Evolutionary conservation across 2,888 invertebrate genomes (phyloP), one percentile per base, ranked within the genome.

Genomic region (Polyploca ridens): DNA sequence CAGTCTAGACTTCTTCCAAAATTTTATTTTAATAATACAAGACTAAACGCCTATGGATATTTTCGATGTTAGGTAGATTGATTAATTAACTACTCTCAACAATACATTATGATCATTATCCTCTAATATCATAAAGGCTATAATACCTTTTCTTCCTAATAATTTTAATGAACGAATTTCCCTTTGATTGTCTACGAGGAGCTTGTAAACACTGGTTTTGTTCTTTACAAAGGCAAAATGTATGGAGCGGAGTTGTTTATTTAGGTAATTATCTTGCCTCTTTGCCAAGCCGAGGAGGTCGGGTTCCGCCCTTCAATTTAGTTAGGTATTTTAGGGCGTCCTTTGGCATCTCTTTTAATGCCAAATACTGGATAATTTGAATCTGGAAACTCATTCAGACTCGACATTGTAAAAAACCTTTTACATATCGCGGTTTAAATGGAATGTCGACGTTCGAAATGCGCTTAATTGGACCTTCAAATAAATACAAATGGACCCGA

Each of bases 221-320:
- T 63, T 59, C 66, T 73, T 68, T 64, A 70, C 71, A 74, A 77
- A 78, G 67, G 68, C 64, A 69, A 72, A 66, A 49, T 64, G 60
- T 46, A 60, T 57, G 46, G 54, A 54, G 33, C 13, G 46, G 54
- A 49, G 33, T 70, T 71, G 67, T 75, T 75, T 75, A 71, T 75
- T 73, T 73, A 67, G 72, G 67, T 73, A 75, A 75, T 75, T 75
- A 75, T 73, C 58, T 58, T 19, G 33, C 41, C 46, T 62, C 62
- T 57, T 49, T 38, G 57, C 57, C 33, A 35, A 66, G 66, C 66
- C 66, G 62, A 46, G 65, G 64, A 62, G 62, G 59, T 65, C 71
- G 73, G 71, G 69, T 70, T 58, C 62, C 62, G 35, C 14, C 57
- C 63, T 70, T 66, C 66, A 74, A 74, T 75, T 73, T 62, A 58